Evolutionary conservation across 2,888 invertebrate species (phyloP), one percentile per base, ranked within the genome.

Genomic region (Limnephilus rhombicus): DNA sequence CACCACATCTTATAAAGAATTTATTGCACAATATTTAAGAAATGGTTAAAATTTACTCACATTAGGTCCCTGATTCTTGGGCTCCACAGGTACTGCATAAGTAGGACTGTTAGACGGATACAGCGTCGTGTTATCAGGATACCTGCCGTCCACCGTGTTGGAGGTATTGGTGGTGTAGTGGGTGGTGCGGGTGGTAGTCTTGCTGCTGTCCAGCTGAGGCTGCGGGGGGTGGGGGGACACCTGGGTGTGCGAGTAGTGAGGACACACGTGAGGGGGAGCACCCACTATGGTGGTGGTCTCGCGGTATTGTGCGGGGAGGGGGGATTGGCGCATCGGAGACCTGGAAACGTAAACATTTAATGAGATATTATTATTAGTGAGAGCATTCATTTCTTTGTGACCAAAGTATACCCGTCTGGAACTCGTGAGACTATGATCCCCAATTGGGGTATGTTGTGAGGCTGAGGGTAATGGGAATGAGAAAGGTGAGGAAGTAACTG

Each of bases 141-240:
- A 91, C 7, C 92, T 89, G 34, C 53, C 34, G 37, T 91, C 91
- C 85, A 91, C 80, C 37, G 92, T 49, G 41, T 86, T 91, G 31
- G 92, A 92, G 91, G 95, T 94, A 83, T 95, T 91, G 31, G 92
- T 93, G 92, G 95, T 94, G 85, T 95, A 95, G 29, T 94, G 93
- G 2, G 95, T 94, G 34, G 94, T 94, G 91, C 93, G 89, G 1
- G 83, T 83, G 31, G 83, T 83, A 24, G 45, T 86, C 90, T 91
- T 92, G 94, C 93, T 80, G 93, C 94, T 90, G 94, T 94, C 93
- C 91, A 91, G 86, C 85, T 91, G 92, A 41, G 86, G 89, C 93
- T 86, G 93, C 94, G 80, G 81, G 93, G 92, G 91, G 92, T 93
- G 81, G 37, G 85, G 34, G 85, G 34, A 31, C 53, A 45, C 37